Conservation (phyloP, 1,140 invertebrate genomes). For the Lanistes nyassanus region DNA sequence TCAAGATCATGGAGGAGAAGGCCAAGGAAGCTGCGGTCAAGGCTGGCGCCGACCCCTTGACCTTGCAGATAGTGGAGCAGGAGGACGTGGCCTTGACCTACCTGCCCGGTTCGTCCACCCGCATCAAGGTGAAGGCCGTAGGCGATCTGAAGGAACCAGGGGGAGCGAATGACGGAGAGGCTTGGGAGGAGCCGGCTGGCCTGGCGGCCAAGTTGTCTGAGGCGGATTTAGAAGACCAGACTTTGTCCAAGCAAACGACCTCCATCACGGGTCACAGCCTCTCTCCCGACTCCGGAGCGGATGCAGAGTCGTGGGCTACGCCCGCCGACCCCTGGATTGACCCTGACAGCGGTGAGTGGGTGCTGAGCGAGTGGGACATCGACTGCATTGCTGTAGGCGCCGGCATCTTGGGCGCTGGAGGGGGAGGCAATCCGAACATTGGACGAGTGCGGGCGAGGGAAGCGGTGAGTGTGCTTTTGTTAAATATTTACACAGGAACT, state of each 20-base stretch:
- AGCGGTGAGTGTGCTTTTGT: background rate
- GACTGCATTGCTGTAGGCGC: conserved; percentile 58
- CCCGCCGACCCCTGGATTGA: conserved; percentile 22
- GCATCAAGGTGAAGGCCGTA: conserved; percentile 39
- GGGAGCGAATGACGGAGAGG: background rate
- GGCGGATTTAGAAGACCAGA: background rate
- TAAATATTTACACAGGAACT: no score
- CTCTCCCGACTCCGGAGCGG: conserved; percentile 2
- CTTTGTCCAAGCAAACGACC: conserved; percentile 10
- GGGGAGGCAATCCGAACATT: conserved; percentile 55
- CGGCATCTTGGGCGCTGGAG: conserved; percentile 59
- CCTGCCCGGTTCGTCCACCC: conserved; percentile 49
- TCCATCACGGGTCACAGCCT: conserved; percentile 24
- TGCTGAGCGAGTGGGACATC: conserved; percentile 53
- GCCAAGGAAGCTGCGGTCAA: conserved; percentile 34
- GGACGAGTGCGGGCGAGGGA: conserved; percentile 42
- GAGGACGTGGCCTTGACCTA: conserved; percentile 50
- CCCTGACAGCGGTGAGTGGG: conserved; percentile 51
- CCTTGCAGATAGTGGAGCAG: conserved; percentile 44
- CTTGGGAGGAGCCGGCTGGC: conserved; percentile 9
- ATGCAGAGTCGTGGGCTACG: conserved; percentile 32
- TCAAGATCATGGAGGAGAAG: conserved; percentile 27
- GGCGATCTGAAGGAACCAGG: conserved; percentile 3
- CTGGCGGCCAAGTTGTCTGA: background rate
- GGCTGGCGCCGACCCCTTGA: conserved; percentile 41